These are phyloP conservation scores for Dromaius novaehollandiae DNA, from an alignment of 2,113 vertebrate species.

Conservation along the genomic window DNA sequence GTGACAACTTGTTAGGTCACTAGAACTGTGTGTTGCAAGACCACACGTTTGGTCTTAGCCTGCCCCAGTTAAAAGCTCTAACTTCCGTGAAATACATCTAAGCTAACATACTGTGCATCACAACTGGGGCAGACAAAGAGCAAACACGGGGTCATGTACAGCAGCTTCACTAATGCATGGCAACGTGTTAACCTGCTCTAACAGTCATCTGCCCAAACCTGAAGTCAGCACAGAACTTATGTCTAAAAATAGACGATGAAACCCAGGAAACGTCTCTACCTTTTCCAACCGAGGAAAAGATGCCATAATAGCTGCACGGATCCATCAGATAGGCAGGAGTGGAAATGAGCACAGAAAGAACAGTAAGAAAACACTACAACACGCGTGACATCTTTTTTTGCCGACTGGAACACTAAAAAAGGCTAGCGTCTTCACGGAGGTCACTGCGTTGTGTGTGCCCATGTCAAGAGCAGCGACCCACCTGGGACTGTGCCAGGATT, in stretches of 20 bases:
- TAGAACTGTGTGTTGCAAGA: not conserved
- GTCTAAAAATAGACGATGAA: fast-evolving
- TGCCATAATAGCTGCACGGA: fast-evolving
- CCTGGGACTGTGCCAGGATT: not conserved
- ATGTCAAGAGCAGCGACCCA: not conserved
- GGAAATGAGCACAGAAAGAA: not conserved
- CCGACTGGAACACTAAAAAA: not conserved
- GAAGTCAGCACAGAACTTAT: not conserved
- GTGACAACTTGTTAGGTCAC: not conserved
- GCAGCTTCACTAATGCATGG: fast-evolving
- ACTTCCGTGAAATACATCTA: not conserved
- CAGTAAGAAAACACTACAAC: not conserved
- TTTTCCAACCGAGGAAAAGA: not conserved
- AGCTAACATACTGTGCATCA: fast-evolving
- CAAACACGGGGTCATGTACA: fast-evolving
- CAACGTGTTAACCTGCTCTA: not conserved
- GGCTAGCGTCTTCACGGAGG: fast-evolving
- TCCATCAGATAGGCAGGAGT: not conserved
- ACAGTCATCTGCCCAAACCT: fast-evolving
- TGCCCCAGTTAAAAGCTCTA: not conserved
- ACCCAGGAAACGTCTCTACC: not conserved
- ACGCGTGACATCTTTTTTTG: fast-evolving
- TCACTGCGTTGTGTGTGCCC: fast-evolving
- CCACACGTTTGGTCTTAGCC: fast-evolving
- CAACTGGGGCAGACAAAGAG: not conserved